Base-by-base conservation (phyloP, 1,140 invertebrate species). In the Drosophila eugracilis region DNA sequence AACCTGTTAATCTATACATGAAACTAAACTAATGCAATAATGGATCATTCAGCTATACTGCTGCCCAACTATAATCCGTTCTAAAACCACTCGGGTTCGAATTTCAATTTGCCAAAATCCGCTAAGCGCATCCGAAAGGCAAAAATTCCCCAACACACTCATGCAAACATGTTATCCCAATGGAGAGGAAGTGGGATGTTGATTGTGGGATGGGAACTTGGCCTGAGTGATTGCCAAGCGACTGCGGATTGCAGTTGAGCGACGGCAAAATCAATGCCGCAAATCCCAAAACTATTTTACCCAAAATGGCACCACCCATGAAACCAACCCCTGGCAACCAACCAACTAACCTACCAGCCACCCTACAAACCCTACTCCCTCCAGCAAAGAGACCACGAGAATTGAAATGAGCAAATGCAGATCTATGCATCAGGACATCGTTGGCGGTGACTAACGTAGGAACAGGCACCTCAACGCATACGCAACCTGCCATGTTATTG, bases 251-350 rank as follows among this genome's bases (percentile, higher is more conserved):
- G 74, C 63, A 80, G 67, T 74, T 81, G 77, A 85, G 83, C 67
- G 83, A 74, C 81, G 78, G 60, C 66, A 63, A 78, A 86, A 86
- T 88, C 83, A 88, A 88, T 88, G 83, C 83, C 78, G 48, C 78
- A 88, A 88, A 83, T 88, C 75, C 75, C 84, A 78, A 88, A 88
- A 88, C 83, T 88, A 89, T 88, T 88, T 86, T 71, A 44, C 50
- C 62, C 57, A 59, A 73, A 74, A 85, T 70, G 70, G 79, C 58
- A 70, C 57, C 45, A 6, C 19, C 9, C n/a, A n/a, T n/a, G n/a
- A n/a, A n/a, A n/a, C n/a, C n/a, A n/a, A n/a, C n/a, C n/a, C n/a
- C n/a, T n/a, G n/a, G n/a, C n/a, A n/a, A n/a, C n/a, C n/a, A n/a
- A n/a, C n/a, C n/a, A n/a, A n/a, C n/a, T n/a, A n/a, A 1, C 39